Evolutionary conservation across 2,797 vertebrate species (phyloP).

Genomic region (Vireo griseus): DNA sequence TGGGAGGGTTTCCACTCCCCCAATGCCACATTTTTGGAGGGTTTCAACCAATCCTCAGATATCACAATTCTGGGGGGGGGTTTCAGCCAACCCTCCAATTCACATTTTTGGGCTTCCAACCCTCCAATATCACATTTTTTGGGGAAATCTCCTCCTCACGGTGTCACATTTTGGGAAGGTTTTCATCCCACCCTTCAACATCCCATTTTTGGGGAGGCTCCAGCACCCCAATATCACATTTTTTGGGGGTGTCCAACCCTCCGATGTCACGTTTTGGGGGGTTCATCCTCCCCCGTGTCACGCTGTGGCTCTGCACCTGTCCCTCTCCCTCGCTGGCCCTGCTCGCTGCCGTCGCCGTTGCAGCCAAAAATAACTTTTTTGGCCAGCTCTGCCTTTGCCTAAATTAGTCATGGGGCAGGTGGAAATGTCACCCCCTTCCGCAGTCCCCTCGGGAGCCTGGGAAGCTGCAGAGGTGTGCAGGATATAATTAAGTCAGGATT

Average conservation of each 20-base stretch:
- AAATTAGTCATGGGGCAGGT: constrained; percentile 69
- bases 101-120: too few species aligned
- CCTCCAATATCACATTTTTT: neutral
- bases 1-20: neutral
- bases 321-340: neutral
- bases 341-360: neutral
- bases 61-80: too few species aligned
- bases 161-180: rapidly evolving
- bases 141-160: neutral
- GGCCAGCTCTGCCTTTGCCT: constrained; percentile 61
- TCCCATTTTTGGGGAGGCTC: too few species aligned
- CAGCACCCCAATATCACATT: rapidly evolving
- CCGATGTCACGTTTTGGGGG: neutral
- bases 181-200: neutral
- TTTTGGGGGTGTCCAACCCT: neutral
- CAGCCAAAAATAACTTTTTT: constrained; percentile 51
- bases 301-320: neutral
- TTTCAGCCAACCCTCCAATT: too few species aligned
- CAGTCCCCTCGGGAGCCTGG: neutral
- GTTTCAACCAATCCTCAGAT: too few species aligned
- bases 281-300: neutral
- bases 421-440: constrained; percentile 42
- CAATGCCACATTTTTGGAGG: neutral
- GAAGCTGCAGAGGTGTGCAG: neutral
- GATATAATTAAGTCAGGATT: neutral